Percentiles rank a stretch among this genome's conserved stretches.
phyloP scores from a whole-genome alignment of 2,797 vertebrate genomes.

The Buceros bicornis region DNA sequence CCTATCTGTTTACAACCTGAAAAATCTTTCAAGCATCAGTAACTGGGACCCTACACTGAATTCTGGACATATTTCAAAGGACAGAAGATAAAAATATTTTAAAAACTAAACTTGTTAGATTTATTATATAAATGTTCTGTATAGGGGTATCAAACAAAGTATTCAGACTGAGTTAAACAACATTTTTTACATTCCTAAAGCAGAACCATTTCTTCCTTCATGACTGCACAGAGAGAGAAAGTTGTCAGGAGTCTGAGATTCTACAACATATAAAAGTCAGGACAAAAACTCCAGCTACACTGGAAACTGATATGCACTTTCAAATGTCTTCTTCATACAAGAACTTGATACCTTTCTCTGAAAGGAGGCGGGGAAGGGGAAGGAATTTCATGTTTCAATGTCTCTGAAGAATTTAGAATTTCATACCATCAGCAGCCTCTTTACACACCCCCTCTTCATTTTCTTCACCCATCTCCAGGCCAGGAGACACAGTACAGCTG shows the following conservation, averaged over 20 bases:
- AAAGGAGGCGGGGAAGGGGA: background rate
- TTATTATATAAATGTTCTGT: background rate
- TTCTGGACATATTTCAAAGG: slow-evolving; percentile 7
- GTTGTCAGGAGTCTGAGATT: background rate
- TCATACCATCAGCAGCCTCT: background rate
- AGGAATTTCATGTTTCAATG: background rate
- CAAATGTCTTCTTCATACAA: background rate
- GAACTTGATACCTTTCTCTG: background rate
- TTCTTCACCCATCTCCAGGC: background rate
- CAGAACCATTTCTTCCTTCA: background rate
- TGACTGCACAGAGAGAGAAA: background rate
- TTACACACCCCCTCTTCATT: background rate
- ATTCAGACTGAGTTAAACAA: background rate
- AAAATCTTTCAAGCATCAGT: slow-evolving; percentile 16
- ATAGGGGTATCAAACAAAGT: background rate
- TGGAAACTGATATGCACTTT: background rate
- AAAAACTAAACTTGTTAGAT: background rate
- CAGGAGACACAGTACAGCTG: background rate
- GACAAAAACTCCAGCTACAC: background rate
- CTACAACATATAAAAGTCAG: background rate
- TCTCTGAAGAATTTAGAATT: background rate
- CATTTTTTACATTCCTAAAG: slow-evolving; percentile 11
- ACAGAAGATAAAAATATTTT: background rate
- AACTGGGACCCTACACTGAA: background rate
- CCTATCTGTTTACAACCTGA: background rate